Base-by-base conservation (phyloP, 2,797 vertebrate genomes). In the Paguma larvata region DNA sequence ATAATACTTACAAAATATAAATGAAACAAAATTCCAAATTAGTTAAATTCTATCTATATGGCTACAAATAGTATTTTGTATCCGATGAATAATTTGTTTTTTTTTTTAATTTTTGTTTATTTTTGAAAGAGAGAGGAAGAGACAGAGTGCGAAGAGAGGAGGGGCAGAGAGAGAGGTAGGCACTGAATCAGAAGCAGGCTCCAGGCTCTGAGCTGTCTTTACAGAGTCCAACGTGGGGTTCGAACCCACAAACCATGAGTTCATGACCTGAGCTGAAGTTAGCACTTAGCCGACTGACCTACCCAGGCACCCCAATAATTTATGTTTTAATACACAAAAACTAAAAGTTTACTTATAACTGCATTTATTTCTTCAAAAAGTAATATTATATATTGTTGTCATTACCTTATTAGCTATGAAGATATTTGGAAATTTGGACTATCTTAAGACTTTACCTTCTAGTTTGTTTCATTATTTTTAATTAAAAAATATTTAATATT, bases 351-450 rank as follows among this genome's bases (percentile, higher is more conserved):
- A 16, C 84, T 79, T 94, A 7, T 14, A 94, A 93, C 19, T 75
- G 34, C 62, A 46, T 6, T 96, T 77, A 89, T 72, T 89, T 96
- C 16, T 82, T 0, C 91, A 78, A n/a, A 85, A 93, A 62, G 10
- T 32, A 88, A 70, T 51, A 70, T n/a, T 72, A 63, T 14, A 59
- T 67, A 41, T 68, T 46, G 78, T 75, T 68, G 44, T 51, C 23
- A 77, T 30, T 94, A 41, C 12, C 72, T 89, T 10, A 84, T 70
- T 93, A 59, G 12, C 13, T 23, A 65, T n/a, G 8, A 73, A 89
- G 4, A 85, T 38, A 84, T 1, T 73, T 53, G 9, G n/a, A 62
- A 34, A 63, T 38, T 78, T 90, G 5, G 21, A 2, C 25, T 68
- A 53, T 51, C 83, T 87, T 91, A 53, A 86, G 11, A 79, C 0